These are phyloP conservation scores for Scelioninae gen. 1 DNA, from an alignment of 2,888 invertebrate species.

Conservation along the genomic window DNA sequence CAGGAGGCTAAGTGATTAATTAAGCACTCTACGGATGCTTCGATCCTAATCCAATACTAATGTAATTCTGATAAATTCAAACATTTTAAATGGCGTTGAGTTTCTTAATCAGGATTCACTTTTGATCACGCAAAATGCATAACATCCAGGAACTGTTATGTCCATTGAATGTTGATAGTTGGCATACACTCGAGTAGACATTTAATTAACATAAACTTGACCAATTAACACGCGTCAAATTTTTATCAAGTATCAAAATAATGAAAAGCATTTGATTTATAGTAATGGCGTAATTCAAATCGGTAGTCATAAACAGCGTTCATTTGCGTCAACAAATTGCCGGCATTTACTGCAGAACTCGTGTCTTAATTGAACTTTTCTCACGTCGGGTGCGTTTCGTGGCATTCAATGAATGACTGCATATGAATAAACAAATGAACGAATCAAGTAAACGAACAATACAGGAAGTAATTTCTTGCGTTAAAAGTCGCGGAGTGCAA, in stretches of 20 bases:
- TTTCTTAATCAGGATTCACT: not conserved
- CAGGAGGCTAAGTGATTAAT: constrained; percentile 46
- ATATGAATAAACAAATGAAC: constrained; percentile 57
- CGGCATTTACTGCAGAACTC: constrained; percentile 33
- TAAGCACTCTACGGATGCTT: not conserved
- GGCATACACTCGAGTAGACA: not conserved
- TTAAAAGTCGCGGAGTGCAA: constrained; percentile 56
- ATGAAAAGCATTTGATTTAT: constrained; percentile 29
- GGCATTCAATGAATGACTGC: constrained; percentile 23
- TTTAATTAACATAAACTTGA: constrained; percentile 43
- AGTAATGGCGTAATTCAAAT: constrained; percentile 35
- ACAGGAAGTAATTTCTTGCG: constrained; percentile 69
- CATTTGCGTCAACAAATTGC: constrained; percentile 57
- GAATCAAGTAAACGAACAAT: constrained; percentile 52
- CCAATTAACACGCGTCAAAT: constrained; percentile 43
- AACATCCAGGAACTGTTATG: not conserved
- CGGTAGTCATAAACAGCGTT: constrained; percentile 39
- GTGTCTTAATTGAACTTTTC: constrained; percentile 50
- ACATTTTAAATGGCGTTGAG: too few relatives aligned
- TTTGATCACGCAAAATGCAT: not conserved
- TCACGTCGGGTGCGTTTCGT: constrained; percentile 22
- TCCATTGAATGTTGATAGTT: not conserved
- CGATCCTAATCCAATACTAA: too few relatives aligned
- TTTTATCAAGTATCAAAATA: constrained; percentile 40
- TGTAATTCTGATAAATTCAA: too few relatives aligned